A percentile compares a stretch with the other conserved stretches of the same genome.
These are phyloP conservation scores for Centropyge bicolor DNA, from an alignment of 2,797 vertebrate genomes.

Conservation along the genomic window DNA sequence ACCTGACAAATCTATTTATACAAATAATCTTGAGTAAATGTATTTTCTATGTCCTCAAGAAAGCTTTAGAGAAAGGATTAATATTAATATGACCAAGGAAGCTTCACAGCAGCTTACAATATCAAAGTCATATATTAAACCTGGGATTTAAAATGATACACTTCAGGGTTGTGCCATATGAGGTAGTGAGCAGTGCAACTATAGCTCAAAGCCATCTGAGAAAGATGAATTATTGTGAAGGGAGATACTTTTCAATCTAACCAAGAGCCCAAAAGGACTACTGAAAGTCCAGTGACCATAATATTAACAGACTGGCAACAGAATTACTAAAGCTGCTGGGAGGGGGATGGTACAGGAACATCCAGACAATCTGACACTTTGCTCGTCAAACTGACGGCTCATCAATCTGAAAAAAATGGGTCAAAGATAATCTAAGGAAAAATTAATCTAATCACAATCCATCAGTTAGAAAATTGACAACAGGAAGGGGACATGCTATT, in stretches of 20 bases:
- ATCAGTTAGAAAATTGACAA: conserved; percentile 42
- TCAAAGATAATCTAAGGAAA: conserved; percentile 48
- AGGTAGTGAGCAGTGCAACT: not conserved
- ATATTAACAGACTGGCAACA: conserved; percentile 1
- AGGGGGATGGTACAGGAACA: not conserved
- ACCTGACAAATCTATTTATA: not conserved
- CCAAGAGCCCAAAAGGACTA: not conserved
- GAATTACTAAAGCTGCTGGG: not conserved
- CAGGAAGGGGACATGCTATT: conserved; percentile 14
- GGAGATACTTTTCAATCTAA: not conserved
- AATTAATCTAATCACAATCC: conserved; percentile 48
- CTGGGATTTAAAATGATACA: conserved; percentile 10
- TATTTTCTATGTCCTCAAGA: not conserved
- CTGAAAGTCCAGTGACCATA: not conserved
- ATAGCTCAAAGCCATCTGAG: not conserved
- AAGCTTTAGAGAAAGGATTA: not conserved
- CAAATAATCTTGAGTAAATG: not conserved
- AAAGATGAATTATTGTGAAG: not conserved
- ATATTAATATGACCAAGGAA: not conserved
- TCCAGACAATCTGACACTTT: conserved; percentile 30
- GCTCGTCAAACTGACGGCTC: conserved; percentile 34
- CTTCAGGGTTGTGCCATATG: not conserved
- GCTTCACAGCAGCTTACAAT: not conserved
- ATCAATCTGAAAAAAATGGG: conserved; percentile 50
- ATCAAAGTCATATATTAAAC: conserved; percentile 19